Percentiles rank a stretch among this genome's conserved stretches.
Evolutionary conservation across 92 coral and sea anemone species (phyloP).

Genomic region (Meandrina meandrites): DNA sequence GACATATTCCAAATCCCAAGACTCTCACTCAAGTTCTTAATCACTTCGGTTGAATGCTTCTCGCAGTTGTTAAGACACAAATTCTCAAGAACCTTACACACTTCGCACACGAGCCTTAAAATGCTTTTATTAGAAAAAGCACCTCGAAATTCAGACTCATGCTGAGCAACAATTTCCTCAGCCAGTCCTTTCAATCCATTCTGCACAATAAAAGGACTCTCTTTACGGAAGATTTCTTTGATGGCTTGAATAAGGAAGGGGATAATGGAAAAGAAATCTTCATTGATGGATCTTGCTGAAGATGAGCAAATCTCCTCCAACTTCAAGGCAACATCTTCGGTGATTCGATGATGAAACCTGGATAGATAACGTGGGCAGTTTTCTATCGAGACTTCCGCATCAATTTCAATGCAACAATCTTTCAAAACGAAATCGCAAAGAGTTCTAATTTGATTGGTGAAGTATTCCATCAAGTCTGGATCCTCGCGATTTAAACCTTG

Average conservation of each 20-base stretch:
- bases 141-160: neutral
- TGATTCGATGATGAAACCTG: too few species aligned
- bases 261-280: too few species aligned
- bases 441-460: neutral
- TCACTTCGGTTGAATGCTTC: neutral
- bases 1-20: neutral
- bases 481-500: neutral
- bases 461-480: neutral
- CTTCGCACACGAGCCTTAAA: neutral
- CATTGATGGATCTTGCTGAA: too few species aligned
- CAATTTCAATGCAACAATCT: conserved; percentile 18
- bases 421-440: neutral
- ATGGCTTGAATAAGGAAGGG: too few species aligned
- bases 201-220: neutral
- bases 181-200: conserved; percentile 1
- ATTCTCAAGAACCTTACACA: neutral
- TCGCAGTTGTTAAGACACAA: too few species aligned
- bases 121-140: neutral
- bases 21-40: neutral
- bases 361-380: too few species aligned
- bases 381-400: too few species aligned
- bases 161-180: neutral
- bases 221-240: too few species aligned
- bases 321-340: too few species aligned
- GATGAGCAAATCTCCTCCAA: too few species aligned